These are phyloP conservation scores for Parotocinclus haroldoi DNA, from an alignment of 2,797 vertebrate genomes.

Conservation along the genomic window DNA sequence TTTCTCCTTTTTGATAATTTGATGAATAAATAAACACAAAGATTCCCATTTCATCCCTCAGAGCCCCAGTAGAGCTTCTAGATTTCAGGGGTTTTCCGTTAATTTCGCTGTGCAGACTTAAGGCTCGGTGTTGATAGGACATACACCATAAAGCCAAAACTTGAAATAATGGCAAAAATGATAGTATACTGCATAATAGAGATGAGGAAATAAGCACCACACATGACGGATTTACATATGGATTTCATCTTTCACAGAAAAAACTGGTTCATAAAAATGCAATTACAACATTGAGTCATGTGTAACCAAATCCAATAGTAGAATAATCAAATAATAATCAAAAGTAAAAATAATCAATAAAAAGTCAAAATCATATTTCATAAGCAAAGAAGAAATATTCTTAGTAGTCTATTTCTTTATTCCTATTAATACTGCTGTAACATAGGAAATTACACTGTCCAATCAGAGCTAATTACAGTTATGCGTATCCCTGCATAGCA, in stretches of 20 bases:
- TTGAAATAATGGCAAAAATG: constrained; percentile 53
- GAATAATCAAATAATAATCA: too few species aligned
- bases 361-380: too few species aligned
- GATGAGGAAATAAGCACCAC: constrained; percentile 37
- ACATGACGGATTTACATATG: constrained; percentile 16
- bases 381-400: too few species aligned
- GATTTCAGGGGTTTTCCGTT: constrained; percentile 50
- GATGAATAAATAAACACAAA: constrained; percentile 65
- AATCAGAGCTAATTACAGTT: too few species aligned
- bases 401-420: too few species aligned
- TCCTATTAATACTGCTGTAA: too few species aligned
- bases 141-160: constrained; percentile 63
- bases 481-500: too few species aligned
- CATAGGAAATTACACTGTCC: too few species aligned
- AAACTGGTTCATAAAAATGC: too few species aligned
- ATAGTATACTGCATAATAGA: constrained; percentile 31
- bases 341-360: too few species aligned
- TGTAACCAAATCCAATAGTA: too few species aligned
- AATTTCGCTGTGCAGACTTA: constrained; percentile 51
- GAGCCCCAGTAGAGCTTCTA: constrained; percentile 54
- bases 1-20: constrained; percentile 57
- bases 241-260: not conserved
- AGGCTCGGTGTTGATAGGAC: constrained; percentile 66
- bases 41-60: constrained; percentile 62
- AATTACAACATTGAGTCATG: too few species aligned